Evolutionary conservation across 2,113 vertebrate genomes (phyloP).

Genomic region (Dromas ardeola): DNA sequence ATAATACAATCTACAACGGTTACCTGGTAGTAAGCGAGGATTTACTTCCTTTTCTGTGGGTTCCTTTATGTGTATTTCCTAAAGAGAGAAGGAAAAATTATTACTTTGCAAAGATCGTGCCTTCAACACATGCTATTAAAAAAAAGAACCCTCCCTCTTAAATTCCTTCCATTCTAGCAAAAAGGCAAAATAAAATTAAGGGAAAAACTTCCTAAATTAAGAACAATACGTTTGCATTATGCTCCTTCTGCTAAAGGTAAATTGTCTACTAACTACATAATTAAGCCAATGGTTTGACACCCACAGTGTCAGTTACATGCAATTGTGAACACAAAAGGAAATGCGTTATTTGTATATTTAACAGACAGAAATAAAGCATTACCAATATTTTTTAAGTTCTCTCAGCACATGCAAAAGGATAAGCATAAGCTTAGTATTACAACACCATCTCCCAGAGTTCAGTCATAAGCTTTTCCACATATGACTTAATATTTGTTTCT

Average conservation of each 20-base stretch:
- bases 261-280: neutral
- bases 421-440: neutral
- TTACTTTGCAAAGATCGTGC: neutral
- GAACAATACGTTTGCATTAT: fast-evolving
- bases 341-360: neutral
- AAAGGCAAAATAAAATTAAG: neutral
- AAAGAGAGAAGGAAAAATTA: neutral
- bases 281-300: neutral
- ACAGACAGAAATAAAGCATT: neutral
- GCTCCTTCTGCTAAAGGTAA: neutral
- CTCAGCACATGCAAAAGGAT: neutral
- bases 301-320: neutral
- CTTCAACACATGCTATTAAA: neutral
- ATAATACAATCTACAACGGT: neutral
- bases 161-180: neutral
- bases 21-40: constrained; percentile 86
- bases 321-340: neutral
- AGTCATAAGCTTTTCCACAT: neutral
- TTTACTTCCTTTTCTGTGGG: constrained; percentile 77
- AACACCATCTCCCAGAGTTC: neutral
- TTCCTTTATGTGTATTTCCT: constrained; percentile 87
- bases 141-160: neutral
- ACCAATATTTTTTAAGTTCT: neutral
- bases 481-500: neutral
- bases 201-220: neutral